Evolutionary conservation across 1,140 invertebrate genomes (phyloP), one percentile per base, ranked within the genome.

Genomic region (Papilio helenus): DNA sequence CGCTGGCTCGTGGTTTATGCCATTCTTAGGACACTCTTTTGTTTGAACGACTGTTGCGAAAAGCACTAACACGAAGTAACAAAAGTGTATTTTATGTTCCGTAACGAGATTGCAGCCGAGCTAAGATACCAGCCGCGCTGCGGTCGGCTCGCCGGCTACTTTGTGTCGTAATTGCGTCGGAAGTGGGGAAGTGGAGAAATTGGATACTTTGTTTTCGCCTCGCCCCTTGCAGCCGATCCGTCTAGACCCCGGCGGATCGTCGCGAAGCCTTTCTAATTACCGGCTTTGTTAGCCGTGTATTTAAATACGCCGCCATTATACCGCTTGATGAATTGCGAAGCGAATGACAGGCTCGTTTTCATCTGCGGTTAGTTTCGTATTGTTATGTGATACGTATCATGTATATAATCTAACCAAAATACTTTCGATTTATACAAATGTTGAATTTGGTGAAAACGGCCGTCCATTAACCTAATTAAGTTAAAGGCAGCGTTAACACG

Each of bases 161-260:
- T 86, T 90, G 89, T 92, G 86, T 89, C 87, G 91, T 92, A 92
- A 94, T 92, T 92, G 88, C 88, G 85, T 91, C 89, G 91, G 92
- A 94, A 94, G 88, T 92, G 90, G 91, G 90, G 90, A 92, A 90
- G 88, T 90, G 87, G 88, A 89, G 90, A 93, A 93, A 93, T 93
- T 91, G 87, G 90, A 93, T 93, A 93, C 89, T 92, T 90, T 89
- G 90, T 93, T 89, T 91, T 89, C 82, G 77, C 86, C 82, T 81
- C 84, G 84, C 87, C 88, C 86, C 84, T 83, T 79, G 79, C 74
- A 68, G 80, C 74, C 68, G 83, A 78, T 76, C 74, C 81, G 73
- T 83, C 80, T 81, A 82, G 82, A 85, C 82, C 81, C 80, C 76
- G 84, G 79, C 85, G 85, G 73, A 76, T 85, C 85, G 83, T 83